Evolutionary conservation across 2,797 vertebrate genomes (phyloP).

Genomic region (Nyctalus aviator): DNA sequence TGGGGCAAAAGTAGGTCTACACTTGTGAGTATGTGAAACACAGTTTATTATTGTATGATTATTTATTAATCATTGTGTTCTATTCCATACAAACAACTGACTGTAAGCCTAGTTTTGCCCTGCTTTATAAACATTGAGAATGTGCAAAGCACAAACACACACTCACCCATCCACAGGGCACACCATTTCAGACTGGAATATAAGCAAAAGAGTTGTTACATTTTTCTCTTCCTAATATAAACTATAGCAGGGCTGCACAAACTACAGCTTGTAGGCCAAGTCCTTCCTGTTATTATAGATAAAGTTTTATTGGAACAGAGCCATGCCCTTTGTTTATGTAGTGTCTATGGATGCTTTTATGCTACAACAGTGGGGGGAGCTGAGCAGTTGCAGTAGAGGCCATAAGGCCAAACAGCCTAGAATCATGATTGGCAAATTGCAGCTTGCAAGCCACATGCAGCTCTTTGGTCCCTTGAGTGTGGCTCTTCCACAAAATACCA

Average conservation of each 20-base stretch:
- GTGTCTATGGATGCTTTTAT: background rate
- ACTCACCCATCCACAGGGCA: background rate
- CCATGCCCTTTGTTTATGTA: background rate
- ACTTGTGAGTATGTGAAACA: background rate
- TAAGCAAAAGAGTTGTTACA: background rate
- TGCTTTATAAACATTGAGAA: background rate
- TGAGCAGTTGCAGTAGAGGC: background rate
- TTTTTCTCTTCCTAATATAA: slow-evolving; percentile 28
- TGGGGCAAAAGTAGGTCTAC: background rate
- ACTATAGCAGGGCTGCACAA: background rate
- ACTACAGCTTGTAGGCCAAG: background rate
- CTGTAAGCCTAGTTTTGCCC: background rate
- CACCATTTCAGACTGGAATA: background rate
- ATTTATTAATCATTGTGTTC: background rate
- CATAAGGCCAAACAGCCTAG: background rate
- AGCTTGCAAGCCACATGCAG: too few species aligned
- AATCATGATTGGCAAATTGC: background rate
- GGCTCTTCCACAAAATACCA: too few species aligned
- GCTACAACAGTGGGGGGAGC: background rate
- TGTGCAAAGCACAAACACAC: background rate
- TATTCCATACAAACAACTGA: background rate
- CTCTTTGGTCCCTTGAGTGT: too few species aligned
- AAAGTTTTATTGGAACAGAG: slow-evolving; percentile 40
- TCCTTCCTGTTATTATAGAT: background rate
- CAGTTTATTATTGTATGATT: background rate